phyloP scores from a whole-genome alignment of 2,888 invertebrate genomes.

The Synanthedon vespiformis region DNA sequence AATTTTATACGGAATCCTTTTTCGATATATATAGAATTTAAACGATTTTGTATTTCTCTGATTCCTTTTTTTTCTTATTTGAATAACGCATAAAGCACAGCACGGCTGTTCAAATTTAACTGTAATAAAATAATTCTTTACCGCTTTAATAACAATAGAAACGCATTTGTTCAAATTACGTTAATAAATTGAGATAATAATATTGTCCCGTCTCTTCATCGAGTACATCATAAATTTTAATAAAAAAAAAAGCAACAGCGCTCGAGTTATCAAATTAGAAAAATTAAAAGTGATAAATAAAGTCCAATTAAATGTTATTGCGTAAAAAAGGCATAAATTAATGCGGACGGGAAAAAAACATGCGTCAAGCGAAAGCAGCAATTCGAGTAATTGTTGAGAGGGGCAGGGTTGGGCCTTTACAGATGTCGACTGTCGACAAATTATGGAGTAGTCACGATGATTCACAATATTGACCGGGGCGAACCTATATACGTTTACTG shows the following conservation, averaged over 20 bases:
- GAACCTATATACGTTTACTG: not conserved
- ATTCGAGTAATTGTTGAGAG: conserved; percentile 30
- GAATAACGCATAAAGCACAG: no score
- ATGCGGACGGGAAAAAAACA: conserved; percentile 29
- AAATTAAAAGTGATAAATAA: conserved; percentile 70
- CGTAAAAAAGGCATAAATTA: conserved; percentile 71
- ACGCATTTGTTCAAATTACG: conserved; percentile 55
- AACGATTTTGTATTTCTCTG: no score
- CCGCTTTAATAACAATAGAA: conserved; percentile 20
- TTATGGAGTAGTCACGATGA: not conserved
- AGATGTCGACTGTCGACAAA: conserved; percentile 2
- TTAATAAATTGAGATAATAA: conserved; percentile 52
- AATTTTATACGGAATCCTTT: no score
- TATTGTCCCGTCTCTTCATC: conserved; percentile 18
- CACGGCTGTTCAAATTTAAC: no score
- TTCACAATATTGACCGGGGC: not conserved
- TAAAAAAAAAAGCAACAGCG: conserved; percentile 26
- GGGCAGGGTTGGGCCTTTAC: conserved; percentile 24
- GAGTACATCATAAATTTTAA: conserved; percentile 54
- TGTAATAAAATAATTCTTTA: not conserved
- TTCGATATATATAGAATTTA: no score
- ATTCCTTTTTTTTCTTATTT: no score
- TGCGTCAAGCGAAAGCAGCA: conserved; percentile 18
- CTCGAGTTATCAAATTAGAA: conserved; percentile 63
- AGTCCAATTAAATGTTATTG: conserved; percentile 67